Evolutionary conservation across 2,888 invertebrate species (phyloP).

Genomic region (Chloroclysta siterata): DNA sequence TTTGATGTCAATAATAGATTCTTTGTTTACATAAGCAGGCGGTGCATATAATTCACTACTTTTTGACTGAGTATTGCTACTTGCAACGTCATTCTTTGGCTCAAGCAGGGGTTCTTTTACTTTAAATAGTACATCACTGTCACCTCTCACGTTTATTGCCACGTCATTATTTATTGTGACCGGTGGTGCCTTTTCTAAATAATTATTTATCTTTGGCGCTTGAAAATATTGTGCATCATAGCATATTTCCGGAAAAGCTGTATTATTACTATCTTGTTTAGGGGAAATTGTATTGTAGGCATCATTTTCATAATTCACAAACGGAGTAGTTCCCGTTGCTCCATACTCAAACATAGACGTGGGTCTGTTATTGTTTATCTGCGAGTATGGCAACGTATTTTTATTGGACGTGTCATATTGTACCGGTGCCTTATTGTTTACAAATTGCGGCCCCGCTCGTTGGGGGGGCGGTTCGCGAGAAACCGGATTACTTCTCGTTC

Average conservation of each 20-base stretch:
- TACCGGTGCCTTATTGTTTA: slow-evolving; percentile 50
- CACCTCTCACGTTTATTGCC: slow-evolving; percentile 15
- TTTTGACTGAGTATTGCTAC: slow-evolving; percentile 16
- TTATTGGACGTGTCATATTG: slow-evolving; percentile 53
- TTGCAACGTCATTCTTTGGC: slow-evolving; percentile 19
- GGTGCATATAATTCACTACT: slow-evolving; percentile 5
- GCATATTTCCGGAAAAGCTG: slow-evolving; percentile 60
- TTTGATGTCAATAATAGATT: slow-evolving; percentile 24
- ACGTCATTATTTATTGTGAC: slow-evolving; percentile 36
- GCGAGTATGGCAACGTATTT: slow-evolving; percentile 49
- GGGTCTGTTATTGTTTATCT: slow-evolving; percentile 60
- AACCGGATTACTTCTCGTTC: slow-evolving; percentile 72
- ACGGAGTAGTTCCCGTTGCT: slow-evolving; percentile 42
- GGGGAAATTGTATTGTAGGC: slow-evolving; percentile 52
- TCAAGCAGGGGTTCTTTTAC: slow-evolving; percentile 5
- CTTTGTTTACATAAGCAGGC: slow-evolving; percentile 20
- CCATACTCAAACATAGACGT: slow-evolving; percentile 58
- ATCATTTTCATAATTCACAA: slow-evolving; percentile 56
- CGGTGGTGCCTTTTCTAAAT: slow-evolving; percentile 35
- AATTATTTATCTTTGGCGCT: slow-evolving; percentile 45
- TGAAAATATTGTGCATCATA: slow-evolving; percentile 65
- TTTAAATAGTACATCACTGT: slow-evolving; percentile 11
- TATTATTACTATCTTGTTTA: slow-evolving; percentile 47
- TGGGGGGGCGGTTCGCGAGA: slow-evolving; percentile 52
- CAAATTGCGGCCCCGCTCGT: slow-evolving; percentile 47